phyloP scores from a whole-genome alignment of 2,797 vertebrate species.

The Naso thynnoides region DNA sequence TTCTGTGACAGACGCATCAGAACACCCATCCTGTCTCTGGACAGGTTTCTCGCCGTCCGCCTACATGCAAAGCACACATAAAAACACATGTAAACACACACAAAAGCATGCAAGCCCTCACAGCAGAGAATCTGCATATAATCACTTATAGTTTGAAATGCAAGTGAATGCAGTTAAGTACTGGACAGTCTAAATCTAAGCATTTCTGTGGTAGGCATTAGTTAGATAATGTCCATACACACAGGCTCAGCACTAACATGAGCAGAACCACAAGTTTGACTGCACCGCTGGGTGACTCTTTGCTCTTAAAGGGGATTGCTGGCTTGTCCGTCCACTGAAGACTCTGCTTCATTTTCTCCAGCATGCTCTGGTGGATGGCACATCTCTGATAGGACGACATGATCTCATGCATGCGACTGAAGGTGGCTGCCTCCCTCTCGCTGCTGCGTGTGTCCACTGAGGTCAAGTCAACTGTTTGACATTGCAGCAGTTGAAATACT shows the following conservation, averaged over 20 bases:
- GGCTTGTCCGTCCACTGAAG: constrained; percentile 81
- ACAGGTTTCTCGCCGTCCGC: constrained; percentile 89
- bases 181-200: background rate
- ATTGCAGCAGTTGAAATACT: background rate
- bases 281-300: constrained; percentile 86
- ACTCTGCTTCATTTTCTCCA: constrained; percentile 83
- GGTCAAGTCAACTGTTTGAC: constrained; percentile 91
- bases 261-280: constrained; percentile 90
- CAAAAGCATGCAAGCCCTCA: background rate
- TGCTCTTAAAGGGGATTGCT: constrained; percentile 92
- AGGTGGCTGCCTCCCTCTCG: constrained; percentile 91
- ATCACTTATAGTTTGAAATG: background rate
- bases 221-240: background rate
- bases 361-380: constrained; percentile 82
- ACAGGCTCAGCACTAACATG: constrained; percentile 81
- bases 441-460: constrained; percentile 94
- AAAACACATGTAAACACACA: background rate
- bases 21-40: constrained; percentile 91
- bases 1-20: constrained; percentile 96
- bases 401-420: constrained; percentile 90
- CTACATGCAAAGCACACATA: constrained; percentile 76
- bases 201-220: background rate
- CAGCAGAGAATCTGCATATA: background rate
- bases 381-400: constrained; percentile 89
- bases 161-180: background rate